Conservation (phyloP, 2,113 vertebrate species). For the Chinchilla lanigera region DNA sequence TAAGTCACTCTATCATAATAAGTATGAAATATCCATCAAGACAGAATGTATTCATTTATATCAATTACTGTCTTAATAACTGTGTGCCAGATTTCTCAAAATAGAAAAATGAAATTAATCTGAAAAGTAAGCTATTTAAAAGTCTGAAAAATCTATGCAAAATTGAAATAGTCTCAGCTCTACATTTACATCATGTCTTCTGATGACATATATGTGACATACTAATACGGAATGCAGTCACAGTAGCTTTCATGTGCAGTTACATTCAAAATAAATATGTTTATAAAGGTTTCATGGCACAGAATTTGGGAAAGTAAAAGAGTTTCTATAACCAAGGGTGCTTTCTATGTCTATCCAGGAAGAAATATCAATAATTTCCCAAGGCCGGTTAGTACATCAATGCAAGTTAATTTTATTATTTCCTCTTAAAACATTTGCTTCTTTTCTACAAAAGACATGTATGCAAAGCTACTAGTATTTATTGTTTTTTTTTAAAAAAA, state of each 20-base stretch:
- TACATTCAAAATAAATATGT: neutral
- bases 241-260: neutral
- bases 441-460: slow-evolving; percentile 45
- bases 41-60: neutral
- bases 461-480: slow-evolving; percentile 75
- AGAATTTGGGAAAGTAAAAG: neutral
- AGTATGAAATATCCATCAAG: neutral
- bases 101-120: neutral
- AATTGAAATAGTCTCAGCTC: neutral
- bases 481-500: slow-evolving; percentile 69
- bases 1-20: neutral
- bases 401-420: slow-evolving; percentile 61
- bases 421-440: slow-evolving; percentile 10
- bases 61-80: neutral
- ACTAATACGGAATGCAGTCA: no score
- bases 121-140: neutral
- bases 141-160: neutral
- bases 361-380: neutral
- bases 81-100: neutral
- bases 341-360: slow-evolving; percentile 45
- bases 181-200: neutral
- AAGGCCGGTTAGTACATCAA: slow-evolving; percentile 25
- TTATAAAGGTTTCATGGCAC: neutral
- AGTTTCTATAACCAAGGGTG: slow-evolving; percentile 40
- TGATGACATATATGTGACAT: accelerated